Conservation (phyloP, 2,888 invertebrate genomes). For the Tipula helvola region DNA sequence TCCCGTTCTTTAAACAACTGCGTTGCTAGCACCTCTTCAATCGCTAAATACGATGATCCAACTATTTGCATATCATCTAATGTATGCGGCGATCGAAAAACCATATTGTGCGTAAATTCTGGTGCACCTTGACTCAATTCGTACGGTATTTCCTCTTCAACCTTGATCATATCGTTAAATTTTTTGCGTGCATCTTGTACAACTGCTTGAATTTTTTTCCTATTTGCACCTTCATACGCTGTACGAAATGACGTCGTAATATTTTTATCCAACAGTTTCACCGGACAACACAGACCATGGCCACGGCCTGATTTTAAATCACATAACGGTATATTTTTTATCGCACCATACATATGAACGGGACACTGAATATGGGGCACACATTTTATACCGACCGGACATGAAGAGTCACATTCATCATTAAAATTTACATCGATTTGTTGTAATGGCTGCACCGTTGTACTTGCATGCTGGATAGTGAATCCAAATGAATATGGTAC, state of each 20-base stretch:
- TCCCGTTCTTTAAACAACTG: constrained; percentile 37
- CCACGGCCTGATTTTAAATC: constrained; percentile 35
- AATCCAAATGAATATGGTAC: neutral
- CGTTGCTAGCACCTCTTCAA: constrained; percentile 41
- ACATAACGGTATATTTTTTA: constrained; percentile 37
- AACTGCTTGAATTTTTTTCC: neutral
- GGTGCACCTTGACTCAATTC: constrained; percentile 31
- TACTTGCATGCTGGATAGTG: neutral
- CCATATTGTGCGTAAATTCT: constrained; percentile 30
- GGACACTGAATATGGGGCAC: constrained; percentile 55
- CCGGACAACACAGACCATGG: constrained; percentile 48
- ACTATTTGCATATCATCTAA: constrained; percentile 34
- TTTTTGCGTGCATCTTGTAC: neutral
- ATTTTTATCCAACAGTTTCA: neutral
- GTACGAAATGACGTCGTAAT: neutral
- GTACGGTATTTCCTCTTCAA: constrained; percentile 21
- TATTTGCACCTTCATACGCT: neutral
- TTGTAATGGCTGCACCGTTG: neutral
- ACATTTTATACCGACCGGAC: constrained; percentile 40
- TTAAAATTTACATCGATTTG: neutral
- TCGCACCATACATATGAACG: constrained; percentile 40
- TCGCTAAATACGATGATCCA: constrained; percentile 35
- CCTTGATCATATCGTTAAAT: neutral
- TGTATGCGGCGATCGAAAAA: constrained; percentile 26
- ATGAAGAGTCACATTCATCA: constrained; percentile 30